Evolutionary conservation across 1,140 invertebrate species (phyloP).

Genomic region (Calliopsis andreniformis): DNA sequence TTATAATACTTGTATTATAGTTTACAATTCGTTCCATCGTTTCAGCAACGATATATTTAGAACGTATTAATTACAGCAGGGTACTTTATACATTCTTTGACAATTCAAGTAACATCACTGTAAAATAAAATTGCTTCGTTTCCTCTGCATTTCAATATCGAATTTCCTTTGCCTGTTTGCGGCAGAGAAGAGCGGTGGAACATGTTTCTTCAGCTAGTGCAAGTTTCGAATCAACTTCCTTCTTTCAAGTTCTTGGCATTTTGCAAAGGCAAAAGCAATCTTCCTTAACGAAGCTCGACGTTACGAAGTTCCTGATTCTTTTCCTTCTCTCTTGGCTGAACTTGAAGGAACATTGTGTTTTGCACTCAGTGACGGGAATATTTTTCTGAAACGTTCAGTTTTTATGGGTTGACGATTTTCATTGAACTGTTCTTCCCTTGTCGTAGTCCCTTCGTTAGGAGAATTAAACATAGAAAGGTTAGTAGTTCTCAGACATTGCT

Average conservation of each 20-base stretch:
- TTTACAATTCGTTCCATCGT: constrained; percentile 19
- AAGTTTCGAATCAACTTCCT: background rate
- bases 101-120: background rate
- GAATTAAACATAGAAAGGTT: constrained; percentile 13
- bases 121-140: background rate
- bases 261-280: background rate
- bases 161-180: background rate
- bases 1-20: constrained; percentile 6
- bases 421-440: background rate
- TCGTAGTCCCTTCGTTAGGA: constrained; percentile 13
- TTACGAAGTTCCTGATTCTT: background rate
- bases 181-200: too few relatives aligned
- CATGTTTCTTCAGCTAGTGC: background rate
- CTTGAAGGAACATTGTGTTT: constrained; percentile 2
- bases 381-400: constrained; percentile 31
- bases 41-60: constrained; percentile 1
- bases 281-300: constrained; percentile 20
- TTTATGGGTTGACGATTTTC: background rate
- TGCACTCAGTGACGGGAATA: constrained; percentile 3
- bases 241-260: background rate
- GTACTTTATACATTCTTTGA: background rate
- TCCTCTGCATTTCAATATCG: background rate
- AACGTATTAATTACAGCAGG: constrained; percentile 17
- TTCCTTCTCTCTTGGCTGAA: background rate
- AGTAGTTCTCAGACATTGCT: constrained; percentile 8